phyloP scores from a whole-genome alignment of 53 echinoderm and acorn worm species.

The Patiria pectinifera region DNA sequence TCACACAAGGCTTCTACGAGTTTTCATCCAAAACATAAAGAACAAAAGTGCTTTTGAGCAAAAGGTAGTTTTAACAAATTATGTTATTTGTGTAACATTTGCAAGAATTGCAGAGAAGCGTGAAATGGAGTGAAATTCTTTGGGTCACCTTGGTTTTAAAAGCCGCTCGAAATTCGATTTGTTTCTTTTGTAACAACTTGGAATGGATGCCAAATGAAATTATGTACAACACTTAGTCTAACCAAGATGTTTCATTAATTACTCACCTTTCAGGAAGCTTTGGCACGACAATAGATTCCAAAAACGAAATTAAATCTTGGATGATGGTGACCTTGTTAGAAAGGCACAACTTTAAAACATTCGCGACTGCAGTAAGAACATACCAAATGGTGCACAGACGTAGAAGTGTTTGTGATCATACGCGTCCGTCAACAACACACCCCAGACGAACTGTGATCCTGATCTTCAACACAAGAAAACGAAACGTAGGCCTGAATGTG shows the following conservation, averaged over 20 bases:
- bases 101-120: too few species aligned
- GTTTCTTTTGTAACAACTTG: too few species aligned
- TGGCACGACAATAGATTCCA: neutral
- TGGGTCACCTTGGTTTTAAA: too few species aligned
- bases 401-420: neutral
- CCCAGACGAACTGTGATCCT: neutral
- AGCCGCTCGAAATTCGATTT: too few species aligned
- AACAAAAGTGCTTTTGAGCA: too few species aligned
- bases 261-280: neutral
- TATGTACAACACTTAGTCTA: too few species aligned
- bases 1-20: too few species aligned
- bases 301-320: neutral
- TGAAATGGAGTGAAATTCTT: too few species aligned
- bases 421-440: neutral
- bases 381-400: neutral
- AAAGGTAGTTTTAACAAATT: too few species aligned
- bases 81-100: too few species aligned
- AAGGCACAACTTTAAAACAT: neutral
- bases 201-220: too few species aligned
- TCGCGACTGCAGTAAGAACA: neutral
- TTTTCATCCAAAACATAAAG: too few species aligned
- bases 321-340: neutral
- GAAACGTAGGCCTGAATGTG: neutral
- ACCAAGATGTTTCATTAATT: neutral
- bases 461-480: neutral